Evolutionary conservation across 2,888 invertebrate species (phyloP), one percentile per base, ranked within the genome.

Genomic region (Oscheius myriophilus): DNA sequence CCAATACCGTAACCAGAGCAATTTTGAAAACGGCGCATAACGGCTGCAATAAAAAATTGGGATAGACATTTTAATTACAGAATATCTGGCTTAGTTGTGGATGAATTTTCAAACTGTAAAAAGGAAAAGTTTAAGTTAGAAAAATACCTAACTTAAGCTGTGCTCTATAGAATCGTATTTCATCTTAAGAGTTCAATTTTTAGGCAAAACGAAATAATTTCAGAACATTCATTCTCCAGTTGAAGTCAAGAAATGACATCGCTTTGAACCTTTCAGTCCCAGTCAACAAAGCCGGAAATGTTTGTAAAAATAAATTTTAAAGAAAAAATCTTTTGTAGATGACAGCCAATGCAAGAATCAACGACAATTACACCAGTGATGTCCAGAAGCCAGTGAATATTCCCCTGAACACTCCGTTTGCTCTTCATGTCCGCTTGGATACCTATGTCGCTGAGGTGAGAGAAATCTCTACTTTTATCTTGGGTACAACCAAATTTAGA

Each of bases 301-400:
- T 67, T 18, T 12, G 18, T 33, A 2, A 25, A 55, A n/a, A 18
- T 43, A 0, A 16, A 42, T 11, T 11, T n/a, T 11, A 57, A n/a
- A 46, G n/a, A 43, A 21, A 1, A 12, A 21, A 3, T 43, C 3
- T 68, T 55, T 52, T 62, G 7, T 23, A 67, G 67, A n/a, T 67
- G 2, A 12, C 61, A 4, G 53, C 42, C 18, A 67, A 41, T 45
- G 59, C 67, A 2, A 12, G 61, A 43, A 21, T 67, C 43, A 67
- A 67, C 26, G 67, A 52, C 18, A 51, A 67, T 23, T 67, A 53
- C 42, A 61, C 67, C 7, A 67, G 67, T 33, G 67, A 67, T 25
- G 26, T 67, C 14, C 43, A 59, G 61, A 67, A 61, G 42, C 42
- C 51, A 14, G 26, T 67, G n/a, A 26, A 61, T 23, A 16, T 67